Evolutionary conservation across 35 echinoderm and acorn worm species (phyloP), one percentile per base, ranked within the genome.

Genomic region (Chiridota heheva): DNA sequence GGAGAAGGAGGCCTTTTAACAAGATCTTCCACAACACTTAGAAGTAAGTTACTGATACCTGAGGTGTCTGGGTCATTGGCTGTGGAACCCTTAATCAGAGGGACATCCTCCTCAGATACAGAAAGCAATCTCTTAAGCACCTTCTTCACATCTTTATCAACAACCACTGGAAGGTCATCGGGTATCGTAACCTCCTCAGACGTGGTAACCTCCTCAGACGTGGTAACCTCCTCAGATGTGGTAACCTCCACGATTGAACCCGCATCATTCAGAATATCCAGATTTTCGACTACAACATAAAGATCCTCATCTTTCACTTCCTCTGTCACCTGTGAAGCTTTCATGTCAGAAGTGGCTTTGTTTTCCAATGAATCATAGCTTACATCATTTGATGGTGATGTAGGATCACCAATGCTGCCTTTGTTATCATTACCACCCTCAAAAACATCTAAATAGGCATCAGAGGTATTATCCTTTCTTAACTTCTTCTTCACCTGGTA

Each of bases 31-130:
- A 83, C 80, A 0, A 58, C 80, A 71, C 48, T 83, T 18, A 83
- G 80, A 4, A 83, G 40, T 47, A 83, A 49, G 17, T 83, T 83
- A 47, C 80, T 83, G 10, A 83, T 83, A 27, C 80, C 80, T 25
- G 80, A 30, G 26, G 48, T 29, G 36, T n/a, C 63, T 36, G 63
- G 18, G n/a, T 66, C 63, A 32, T 66, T 37, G 16, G 17, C 17
- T 29, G 63, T 32, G 12, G n/a, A 66, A 36, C 29, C 46, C 42
- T 72, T 72, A 22, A n/a, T 2, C 20, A 3, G 13, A 17, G 75
- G 55, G n/a, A n/a, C n/a, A 5, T 58, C 75, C 10, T 26, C 75
- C 40, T 28, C 36, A 18, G 53, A 57, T 4, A 32, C 31, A 32
- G 47, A 10, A 2, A 62, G 35, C 34, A 39, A 35, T 29, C 75